A percentile compares a stretch with the other conserved stretches of the same genome.
Conservation (phyloP, 2,797 vertebrate genomes). For the Spondyliosoma cantharus region DNA sequence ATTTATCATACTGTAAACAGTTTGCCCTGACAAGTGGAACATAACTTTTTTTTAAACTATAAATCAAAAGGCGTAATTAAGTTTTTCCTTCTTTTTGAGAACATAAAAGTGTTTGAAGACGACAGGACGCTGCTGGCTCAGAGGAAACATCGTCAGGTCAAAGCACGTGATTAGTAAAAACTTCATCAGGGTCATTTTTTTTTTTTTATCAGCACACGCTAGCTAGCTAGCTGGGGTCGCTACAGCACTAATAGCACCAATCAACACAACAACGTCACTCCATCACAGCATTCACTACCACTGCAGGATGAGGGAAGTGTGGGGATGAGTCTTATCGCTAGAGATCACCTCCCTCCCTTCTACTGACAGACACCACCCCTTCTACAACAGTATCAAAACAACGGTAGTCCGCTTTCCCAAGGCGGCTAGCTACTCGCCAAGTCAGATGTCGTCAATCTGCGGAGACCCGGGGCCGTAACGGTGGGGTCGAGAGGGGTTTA, state of each 20-base stretch:
- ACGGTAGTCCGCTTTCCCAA: conserved; percentile 46
- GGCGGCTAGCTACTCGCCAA: conserved; percentile 82
- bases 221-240: conserved; percentile 15
- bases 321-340: conserved; percentile 25
- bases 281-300: conserved; percentile 56
- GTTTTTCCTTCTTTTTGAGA: no score
- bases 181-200: conserved; percentile 35
- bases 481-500: conserved; percentile 37
- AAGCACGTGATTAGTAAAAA: conserved; percentile 16
- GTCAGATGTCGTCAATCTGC: conserved; percentile 81
- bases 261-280: conserved; percentile 55
- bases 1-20: no score
- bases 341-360: conserved; percentile 6
- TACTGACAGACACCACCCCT: conserved; percentile 12
- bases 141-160: conserved; percentile 50
- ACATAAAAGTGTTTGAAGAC: neutral
- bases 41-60: neutral
- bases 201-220: conserved; percentile 54
- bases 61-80: neutral
- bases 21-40: no score
- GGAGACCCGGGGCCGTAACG: conserved; percentile 48
- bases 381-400: conserved; percentile 36
- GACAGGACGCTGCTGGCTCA: conserved; percentile 42
- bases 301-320: conserved; percentile 38
- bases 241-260: conserved; percentile 52